Conservation (phyloP, 2,888 invertebrate species). For the Harpagoxenus sublaevis region DNA sequence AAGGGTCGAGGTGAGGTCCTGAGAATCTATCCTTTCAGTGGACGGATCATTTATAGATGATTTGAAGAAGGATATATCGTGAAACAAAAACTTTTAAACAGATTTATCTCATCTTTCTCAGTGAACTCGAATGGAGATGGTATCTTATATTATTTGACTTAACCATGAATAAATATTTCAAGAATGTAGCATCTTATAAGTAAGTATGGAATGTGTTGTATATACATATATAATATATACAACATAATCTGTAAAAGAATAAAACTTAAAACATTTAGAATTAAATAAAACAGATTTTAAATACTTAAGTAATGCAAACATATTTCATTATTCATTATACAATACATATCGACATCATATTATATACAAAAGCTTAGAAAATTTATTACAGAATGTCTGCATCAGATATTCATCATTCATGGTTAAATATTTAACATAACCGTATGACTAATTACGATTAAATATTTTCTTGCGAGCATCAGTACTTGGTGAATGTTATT, state of each 20-base stretch:
- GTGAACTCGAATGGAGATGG: slow-evolving; percentile 25
- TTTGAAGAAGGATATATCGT: slow-evolving; percentile 38
- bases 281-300: neutral
- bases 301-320: neutral
- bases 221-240: neutral
- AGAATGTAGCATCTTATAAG: neutral
- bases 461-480: slow-evolving; percentile 75
- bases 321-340: neutral
- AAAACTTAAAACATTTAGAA: neutral
- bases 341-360: no score
- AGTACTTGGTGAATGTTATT: slow-evolving; percentile 58
- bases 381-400: neutral
- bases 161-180: slow-evolving; percentile 31
- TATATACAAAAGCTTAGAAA: neutral
- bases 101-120: slow-evolving; percentile 33
- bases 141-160: neutral
- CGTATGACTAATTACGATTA: neutral
- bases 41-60: slow-evolving; percentile 54
- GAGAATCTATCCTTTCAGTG: slow-evolving; percentile 63
- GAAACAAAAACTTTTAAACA: neutral
- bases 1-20: slow-evolving; percentile 62
- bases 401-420: neutral
- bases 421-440: slow-evolving; percentile 15
- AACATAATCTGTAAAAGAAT: neutral
- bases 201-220: neutral